phyloP scores from a whole-genome alignment of 2,113 vertebrate species.

The Taxidea taxus region DNA sequence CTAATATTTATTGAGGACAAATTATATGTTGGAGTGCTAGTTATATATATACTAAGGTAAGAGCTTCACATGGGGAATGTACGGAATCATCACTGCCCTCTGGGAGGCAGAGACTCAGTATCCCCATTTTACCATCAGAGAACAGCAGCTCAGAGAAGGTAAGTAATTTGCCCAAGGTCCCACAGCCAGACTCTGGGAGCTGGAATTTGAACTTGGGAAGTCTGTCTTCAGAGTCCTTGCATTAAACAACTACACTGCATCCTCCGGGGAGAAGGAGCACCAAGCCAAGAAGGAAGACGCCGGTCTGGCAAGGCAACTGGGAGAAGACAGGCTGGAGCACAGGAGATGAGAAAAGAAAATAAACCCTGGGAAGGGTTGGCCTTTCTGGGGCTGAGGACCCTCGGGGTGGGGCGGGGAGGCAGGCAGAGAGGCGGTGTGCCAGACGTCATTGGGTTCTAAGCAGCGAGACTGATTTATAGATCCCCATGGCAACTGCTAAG shows the following conservation, averaged over 20 bases:
- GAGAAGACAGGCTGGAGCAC: not conserved
- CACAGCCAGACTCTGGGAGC: not conserved
- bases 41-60: no score
- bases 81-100: not conserved
- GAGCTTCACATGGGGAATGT: not conserved
- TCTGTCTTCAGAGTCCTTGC: not conserved
- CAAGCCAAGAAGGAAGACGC: not conserved
- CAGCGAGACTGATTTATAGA: not conserved
- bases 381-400: not conserved
- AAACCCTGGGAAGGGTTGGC: not conserved
- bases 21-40: not conserved
- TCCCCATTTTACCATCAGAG: not conserved
- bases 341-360: not conserved
- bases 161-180: not conserved
- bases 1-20: no score
- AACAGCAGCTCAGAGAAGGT: not conserved
- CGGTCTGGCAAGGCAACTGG: not conserved
- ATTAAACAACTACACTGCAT: not conserved
- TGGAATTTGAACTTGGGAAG: not conserved
- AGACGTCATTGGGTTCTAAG: not conserved
- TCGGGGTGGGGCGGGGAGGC: not conserved
- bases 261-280: not conserved
- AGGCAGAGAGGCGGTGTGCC: not conserved
- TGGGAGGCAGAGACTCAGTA: not conserved
- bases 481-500: slow-evolving; percentile 56